These are phyloP conservation scores for Elachura formosa DNA, from an alignment of 2,113 vertebrate species.

Conservation along the genomic window DNA sequence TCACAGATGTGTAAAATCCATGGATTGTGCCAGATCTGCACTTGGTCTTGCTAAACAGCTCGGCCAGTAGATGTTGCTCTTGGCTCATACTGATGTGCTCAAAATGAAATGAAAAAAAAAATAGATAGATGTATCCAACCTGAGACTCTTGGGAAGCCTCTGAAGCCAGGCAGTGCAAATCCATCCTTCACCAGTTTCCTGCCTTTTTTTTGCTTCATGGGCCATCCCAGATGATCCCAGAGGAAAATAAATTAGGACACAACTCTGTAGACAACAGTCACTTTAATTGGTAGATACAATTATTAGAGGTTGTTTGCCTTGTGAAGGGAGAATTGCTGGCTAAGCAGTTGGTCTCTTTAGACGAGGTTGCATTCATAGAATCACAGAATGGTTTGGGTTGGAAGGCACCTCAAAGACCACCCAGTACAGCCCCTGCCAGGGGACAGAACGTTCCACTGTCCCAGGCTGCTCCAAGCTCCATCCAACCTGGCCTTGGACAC, in stretches of 20 bases:
- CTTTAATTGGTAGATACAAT: neutral
- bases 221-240: neutral
- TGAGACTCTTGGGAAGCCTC: neutral
- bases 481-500: neutral
- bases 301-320: neutral
- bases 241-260: neutral
- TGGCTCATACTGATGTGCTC: conserved; percentile 4
- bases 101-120: neutral
- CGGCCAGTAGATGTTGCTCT: conserved; percentile 50
- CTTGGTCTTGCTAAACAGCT: neutral
- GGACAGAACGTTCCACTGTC: too few species aligned
- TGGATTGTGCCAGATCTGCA: neutral
- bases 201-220: neutral
- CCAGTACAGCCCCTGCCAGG: neutral
- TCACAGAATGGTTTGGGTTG: neutral
- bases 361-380: neutral
- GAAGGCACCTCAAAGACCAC: neutral
- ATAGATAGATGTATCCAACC: neutral
- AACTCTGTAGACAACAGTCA: neutral
- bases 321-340: neutral
- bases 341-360: neutral
- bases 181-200: neutral
- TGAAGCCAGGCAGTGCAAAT: neutral
- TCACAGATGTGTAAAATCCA: neutral
- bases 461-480: neutral